A percentile compares a stretch with the other conserved stretches of the same genome.
Evolutionary conservation across 2,113 vertebrate species (phyloP).

Genomic region (Barbus barbus): DNA sequence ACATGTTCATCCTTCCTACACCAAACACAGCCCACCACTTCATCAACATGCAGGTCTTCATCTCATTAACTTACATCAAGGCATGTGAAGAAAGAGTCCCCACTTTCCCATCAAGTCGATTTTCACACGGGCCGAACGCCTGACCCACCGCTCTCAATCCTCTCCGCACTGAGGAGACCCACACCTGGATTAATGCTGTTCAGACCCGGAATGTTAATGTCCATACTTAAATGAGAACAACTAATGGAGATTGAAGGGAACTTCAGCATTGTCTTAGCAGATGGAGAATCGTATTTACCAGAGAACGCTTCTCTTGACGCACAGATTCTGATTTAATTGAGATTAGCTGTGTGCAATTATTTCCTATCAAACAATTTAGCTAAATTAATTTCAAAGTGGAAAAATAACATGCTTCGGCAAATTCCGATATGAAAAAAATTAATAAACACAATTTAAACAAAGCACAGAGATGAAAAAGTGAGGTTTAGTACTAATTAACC

Average conservation of each 20-base stretch:
- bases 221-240: slow-evolving; percentile 40
- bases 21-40: not conserved
- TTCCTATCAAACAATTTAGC: slow-evolving; percentile 35
- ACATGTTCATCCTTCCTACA: not conserved
- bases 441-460: not conserved
- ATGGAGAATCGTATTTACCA: too few relatives aligned
- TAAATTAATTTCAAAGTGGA: slow-evolving; percentile 22
- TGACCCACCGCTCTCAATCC: slow-evolving; percentile 23
- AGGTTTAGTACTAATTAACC: slow-evolving; percentile 42
- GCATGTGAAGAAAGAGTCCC: slow-evolving; percentile 17
- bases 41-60: slow-evolving; percentile 47
- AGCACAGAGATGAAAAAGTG: not conserved
- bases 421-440: not conserved
- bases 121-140: slow-evolving; percentile 13
- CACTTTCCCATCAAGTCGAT: slow-evolving; percentile 33
- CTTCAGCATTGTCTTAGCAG: not conserved
- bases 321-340: not conserved
- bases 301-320: not conserved
- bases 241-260: slow-evolving; percentile 44
- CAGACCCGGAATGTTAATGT: slow-evolving; percentile 54
- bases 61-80: slow-evolving; percentile 33
- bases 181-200: slow-evolving; percentile 42
- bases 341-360: slow-evolving; percentile 4
- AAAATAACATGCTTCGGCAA: not conserved
- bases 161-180: slow-evolving; percentile 35